Base-by-base conservation (phyloP, 2,888 invertebrate species). In the Chymomyza fuscimana region DNA sequence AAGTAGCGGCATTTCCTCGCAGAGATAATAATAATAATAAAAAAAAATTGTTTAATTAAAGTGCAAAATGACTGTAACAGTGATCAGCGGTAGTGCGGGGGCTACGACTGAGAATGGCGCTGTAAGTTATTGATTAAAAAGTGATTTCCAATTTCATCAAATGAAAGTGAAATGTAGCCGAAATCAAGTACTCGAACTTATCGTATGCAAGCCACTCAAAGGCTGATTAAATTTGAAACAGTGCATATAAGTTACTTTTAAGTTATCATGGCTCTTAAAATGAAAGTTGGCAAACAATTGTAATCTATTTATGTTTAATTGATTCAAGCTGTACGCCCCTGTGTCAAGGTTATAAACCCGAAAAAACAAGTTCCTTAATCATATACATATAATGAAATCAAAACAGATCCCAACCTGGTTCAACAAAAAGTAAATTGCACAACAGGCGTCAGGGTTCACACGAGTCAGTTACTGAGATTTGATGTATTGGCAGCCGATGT, bases 121-220 rank as follows among this genome's bases (percentile, higher is more conserved):
- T 67, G 85, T 85, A 88, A 85, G 85, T 85, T 75, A 65, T 68
- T 60, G 61, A 69, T 58, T 54, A 36, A 61, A 36, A 61, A 46
- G 40, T 46, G 40, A 46, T 46, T 46, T 46, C 12, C 2, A 46
- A 12, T 12, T 46, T 46, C 40, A 12, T 46, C 12, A 46, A 46
- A 46, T 12, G 40, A 46, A 46, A 46, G 40, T 46, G 40, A 46
- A 46, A 46, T 46, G 12, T 46, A 46, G 40, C 40, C 12, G 40
- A 46, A 12, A 46, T 46, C 40, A 12, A 46, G 40, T 46, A 46
- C 40, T 46, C 12, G 40, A 12, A 12, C 40, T 46, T 46, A 46
- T 46, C 40, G 40, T 12, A 12, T 46, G 12, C 10, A 46, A 46
- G 40, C 40, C 40, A 46, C 40, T 46, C 12, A 46, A 46, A 10